A percentile compares a stretch with the other conserved stretches of the same genome.
phyloP scores from a whole-genome alignment of 2,113 vertebrate species.

The Speoplatyrhinus poulsoni region DNA sequence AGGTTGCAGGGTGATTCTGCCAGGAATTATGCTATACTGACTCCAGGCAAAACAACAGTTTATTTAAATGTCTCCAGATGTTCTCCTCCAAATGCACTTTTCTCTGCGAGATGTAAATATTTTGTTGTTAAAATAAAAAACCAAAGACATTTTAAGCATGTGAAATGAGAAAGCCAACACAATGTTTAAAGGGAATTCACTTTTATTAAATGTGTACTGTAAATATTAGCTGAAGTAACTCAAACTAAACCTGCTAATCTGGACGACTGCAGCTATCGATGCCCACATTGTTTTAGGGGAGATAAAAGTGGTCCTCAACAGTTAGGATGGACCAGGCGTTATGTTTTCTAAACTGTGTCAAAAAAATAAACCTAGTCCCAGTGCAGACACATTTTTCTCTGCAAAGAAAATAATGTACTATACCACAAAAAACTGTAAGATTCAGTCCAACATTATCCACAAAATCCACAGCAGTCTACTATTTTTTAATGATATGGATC shows the following conservation, averaged over 20 bases:
- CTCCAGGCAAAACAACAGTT: not conserved
- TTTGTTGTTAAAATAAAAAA: not conserved
- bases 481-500: not conserved
- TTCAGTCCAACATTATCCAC: constrained; percentile 2
- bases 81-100: too few species aligned
- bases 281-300: not conserved
- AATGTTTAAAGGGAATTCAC: constrained; percentile 66
- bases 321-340: not conserved
- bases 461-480: constrained; percentile 12
- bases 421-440: constrained; percentile 16
- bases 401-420: constrained; percentile 15
- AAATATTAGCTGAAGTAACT: constrained; percentile 20
- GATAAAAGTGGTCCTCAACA: constrained; percentile 3
- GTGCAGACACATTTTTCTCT: constrained; percentile 1
- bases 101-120: not conserved
- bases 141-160: constrained; percentile 30
- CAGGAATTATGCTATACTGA: not conserved
- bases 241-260: constrained; percentile 25
- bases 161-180: constrained; percentile 55
- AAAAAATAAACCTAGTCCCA: constrained; percentile 11
- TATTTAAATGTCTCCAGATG: not conserved
- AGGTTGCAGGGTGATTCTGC: not conserved
- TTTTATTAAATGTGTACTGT: constrained; percentile 60
- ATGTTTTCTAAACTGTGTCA: too few species aligned
- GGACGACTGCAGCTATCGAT: not conserved